Conservation (phyloP, 2,888 invertebrate genomes). For the Bimastos eiseni region DNA sequence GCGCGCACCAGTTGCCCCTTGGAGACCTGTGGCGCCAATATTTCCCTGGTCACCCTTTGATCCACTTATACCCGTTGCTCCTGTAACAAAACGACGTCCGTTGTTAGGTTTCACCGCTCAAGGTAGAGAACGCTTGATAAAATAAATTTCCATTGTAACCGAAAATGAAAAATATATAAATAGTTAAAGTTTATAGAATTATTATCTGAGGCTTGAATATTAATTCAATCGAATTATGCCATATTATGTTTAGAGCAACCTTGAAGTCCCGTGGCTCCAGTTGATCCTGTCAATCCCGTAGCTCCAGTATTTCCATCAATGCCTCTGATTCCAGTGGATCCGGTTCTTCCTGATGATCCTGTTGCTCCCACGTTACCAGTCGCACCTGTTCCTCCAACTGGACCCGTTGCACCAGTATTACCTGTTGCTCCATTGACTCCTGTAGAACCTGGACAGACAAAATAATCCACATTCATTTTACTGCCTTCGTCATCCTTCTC, state of each 20-base stretch:
- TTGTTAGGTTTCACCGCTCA: not conserved
- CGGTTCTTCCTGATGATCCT: slow-evolving; percentile 26
- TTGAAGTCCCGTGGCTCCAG: slow-evolving; percentile 34
- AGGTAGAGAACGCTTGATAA: not conserved
- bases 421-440: slow-evolving; percentile 64
- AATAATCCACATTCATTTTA: not conserved
- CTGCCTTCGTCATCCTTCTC: too few species aligned
- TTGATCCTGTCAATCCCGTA: slow-evolving; percentile 33
- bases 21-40: not conserved
- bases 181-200: too few species aligned
- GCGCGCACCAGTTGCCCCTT: slow-evolving; percentile 29
- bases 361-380: slow-evolving; percentile 29
- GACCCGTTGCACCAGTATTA: slow-evolving; percentile 53
- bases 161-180: too few species aligned
- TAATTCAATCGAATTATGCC: not conserved
- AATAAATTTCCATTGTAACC: too few species aligned
- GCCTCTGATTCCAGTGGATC: slow-evolving; percentile 26
- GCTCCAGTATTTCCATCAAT: slow-evolving; percentile 27
- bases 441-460: slow-evolving; percentile 65
- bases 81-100: not conserved
- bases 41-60: slow-evolving; percentile 3
- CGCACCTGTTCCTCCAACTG: slow-evolving; percentile 2
- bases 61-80: slow-evolving; percentile 29
- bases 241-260: not conserved
- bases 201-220: not conserved